Conservation (phyloP, 2,888 invertebrate genomes). For the Celastrina argiolus region DNA sequence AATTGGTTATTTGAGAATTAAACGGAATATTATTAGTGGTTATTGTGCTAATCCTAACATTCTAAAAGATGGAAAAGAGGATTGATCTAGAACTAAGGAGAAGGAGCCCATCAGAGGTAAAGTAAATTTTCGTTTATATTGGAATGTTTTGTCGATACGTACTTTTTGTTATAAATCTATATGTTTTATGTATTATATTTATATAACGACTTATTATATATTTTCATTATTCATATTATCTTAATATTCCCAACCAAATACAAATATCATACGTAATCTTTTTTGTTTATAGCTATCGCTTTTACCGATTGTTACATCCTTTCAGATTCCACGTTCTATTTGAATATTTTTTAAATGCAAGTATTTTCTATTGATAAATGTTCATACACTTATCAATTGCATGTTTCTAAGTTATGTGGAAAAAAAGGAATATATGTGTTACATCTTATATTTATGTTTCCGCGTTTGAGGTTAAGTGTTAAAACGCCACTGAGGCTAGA, state of each 20-base stretch:
- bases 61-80: slow-evolving; percentile 91
- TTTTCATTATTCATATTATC: not conserved
- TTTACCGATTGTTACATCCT: slow-evolving; percentile 74
- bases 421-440: slow-evolving; percentile 11
- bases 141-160: slow-evolving; percentile 78
- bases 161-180: slow-evolving; percentile 46
- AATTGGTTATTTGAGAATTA: slow-evolving; percentile 65
- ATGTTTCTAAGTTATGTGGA: slow-evolving; percentile 30
- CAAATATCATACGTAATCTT: slow-evolving; percentile 27
- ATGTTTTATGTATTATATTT: slow-evolving; percentile 15
- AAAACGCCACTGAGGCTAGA: slow-evolving; percentile 24
- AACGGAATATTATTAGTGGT: slow-evolving; percentile 54
- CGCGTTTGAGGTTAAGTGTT: slow-evolving; percentile 66
- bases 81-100: slow-evolving; percentile 96
- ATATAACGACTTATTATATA: slow-evolving; percentile 21
- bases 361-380: not conserved
- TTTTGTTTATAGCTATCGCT: slow-evolving; percentile 68
- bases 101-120: slow-evolving; percentile 92
- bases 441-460: slow-evolving; percentile 23
- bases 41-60: slow-evolving; percentile 49
- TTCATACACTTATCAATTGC: not conserved
- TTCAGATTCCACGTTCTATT: slow-evolving; percentile 61
- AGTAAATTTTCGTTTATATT: slow-evolving; percentile 60
- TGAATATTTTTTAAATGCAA: slow-evolving; percentile 31
- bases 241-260: slow-evolving; percentile 12